Percentiles rank a stretch among this genome's conserved stretches.
These are phyloP conservation scores for Zygaena filipendulae DNA, from an alignment of 2,888 invertebrate genomes.

Conservation along the genomic window DNA sequence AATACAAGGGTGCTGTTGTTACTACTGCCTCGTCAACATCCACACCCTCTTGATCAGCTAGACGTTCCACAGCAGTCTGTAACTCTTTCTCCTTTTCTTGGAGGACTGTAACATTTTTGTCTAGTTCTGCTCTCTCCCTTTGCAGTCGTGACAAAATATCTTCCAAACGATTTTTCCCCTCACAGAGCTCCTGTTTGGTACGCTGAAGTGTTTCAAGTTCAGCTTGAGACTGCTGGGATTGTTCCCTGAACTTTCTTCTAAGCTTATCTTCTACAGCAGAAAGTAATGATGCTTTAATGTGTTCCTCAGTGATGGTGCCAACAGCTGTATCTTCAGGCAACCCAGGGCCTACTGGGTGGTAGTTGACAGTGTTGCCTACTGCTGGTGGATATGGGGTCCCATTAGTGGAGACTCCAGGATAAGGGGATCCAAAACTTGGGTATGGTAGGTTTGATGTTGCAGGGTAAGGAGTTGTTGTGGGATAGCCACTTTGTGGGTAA, in stretches of 20 bases:
- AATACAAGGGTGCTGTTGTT: constrained; percentile 94
- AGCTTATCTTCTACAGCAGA: constrained; percentile 97
- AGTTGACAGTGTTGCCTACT: constrained; percentile 23
- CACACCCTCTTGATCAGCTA: constrained; percentile 82
- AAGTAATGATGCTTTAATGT: constrained; percentile 91
- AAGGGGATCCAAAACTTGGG: constrained; percentile 57
- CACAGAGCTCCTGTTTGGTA: constrained; percentile 86
- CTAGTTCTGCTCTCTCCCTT: constrained; percentile 82
- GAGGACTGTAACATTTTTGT: constrained; percentile 83
- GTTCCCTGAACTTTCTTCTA: constrained; percentile 85
- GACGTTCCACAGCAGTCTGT: constrained; percentile 79
- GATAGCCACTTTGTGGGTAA: constrained; percentile 43
- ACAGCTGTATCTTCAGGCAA: constrained; percentile 53
- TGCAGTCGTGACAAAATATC: constrained; percentile 80
- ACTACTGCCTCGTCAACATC: constrained; percentile 97
- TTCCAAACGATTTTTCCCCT: constrained; percentile 85
- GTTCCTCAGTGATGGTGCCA: constrained; percentile 94
- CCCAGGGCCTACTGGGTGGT: constrained; percentile 32
- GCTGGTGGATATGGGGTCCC: constrained; percentile 25
- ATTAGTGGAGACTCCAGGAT: constrained; percentile 43
- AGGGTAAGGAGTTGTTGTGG: constrained; percentile 51
- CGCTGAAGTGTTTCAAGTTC: constrained; percentile 89
- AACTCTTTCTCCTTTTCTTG: constrained; percentile 91
- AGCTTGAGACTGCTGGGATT: constrained; percentile 90
- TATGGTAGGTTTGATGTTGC: constrained; percentile 55